phyloP scores from a whole-genome alignment of 1,140 invertebrate species.

The Fopius arisanus region DNA sequence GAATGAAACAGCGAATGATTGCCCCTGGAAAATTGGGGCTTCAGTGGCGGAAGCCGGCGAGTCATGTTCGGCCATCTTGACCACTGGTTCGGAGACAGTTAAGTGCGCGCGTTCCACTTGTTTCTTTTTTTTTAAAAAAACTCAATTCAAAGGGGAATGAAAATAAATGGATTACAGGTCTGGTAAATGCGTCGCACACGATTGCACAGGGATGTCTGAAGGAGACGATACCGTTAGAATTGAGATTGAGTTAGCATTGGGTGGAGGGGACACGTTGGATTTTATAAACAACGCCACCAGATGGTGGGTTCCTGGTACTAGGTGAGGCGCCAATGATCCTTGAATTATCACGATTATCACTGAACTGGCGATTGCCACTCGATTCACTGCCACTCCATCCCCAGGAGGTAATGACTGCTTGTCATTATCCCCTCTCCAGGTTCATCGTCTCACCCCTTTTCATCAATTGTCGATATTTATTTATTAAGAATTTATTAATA shows the following conservation, averaged over 20 bases:
- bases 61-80: slow-evolving; percentile 58
- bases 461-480: no score
- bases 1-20: slow-evolving; percentile 63
- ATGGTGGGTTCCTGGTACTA: neutral
- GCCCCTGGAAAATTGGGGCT: slow-evolving; percentile 26
- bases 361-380: neutral
- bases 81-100: slow-evolving; percentile 27
- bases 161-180: neutral
- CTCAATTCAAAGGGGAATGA: neutral
- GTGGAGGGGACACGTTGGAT: neutral
- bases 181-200: neutral
- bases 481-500: no score
- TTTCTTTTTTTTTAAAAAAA: neutral
- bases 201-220: neutral
- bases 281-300: neutral
- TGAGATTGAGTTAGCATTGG: neutral
- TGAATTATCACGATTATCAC: neutral
- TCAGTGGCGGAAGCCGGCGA: slow-evolving; percentile 34
- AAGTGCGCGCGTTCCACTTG: neutral
- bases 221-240: neutral
- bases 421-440: neutral
- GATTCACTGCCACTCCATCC: no score
- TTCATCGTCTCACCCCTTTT: neutral
- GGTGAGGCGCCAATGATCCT: neutral
- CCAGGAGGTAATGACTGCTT: neutral